Evolutionary conservation across 2,888 invertebrate genomes (phyloP).

Genomic region (Magallana nippona): DNA sequence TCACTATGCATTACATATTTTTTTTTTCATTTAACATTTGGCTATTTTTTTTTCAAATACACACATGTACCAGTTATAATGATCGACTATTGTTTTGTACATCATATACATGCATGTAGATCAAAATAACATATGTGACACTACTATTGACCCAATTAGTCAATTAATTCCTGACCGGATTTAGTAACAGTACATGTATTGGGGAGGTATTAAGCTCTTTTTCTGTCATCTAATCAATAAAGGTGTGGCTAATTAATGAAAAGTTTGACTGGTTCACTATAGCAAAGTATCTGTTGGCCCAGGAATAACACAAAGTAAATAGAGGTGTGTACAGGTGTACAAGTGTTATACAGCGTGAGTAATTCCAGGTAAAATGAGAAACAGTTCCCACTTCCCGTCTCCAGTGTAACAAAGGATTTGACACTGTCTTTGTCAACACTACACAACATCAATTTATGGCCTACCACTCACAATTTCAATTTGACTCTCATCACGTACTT

Average conservation of each 20-base stretch:
- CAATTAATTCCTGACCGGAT: too few species aligned
- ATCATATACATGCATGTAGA: too few species aligned
- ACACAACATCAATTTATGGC: background rate
- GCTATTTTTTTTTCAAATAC: too few species aligned
- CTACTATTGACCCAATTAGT: background rate
- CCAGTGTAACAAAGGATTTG: background rate
- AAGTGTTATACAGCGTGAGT: constrained; percentile 10
- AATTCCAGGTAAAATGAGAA: background rate
- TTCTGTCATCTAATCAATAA: constrained; percentile 9
- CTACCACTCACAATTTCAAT: background rate
- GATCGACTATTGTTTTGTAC: too few species aligned
- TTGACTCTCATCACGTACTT: background rate
- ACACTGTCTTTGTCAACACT: background rate
- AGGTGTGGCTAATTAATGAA: constrained; percentile 18
- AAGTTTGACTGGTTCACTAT: too few species aligned
- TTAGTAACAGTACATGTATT: too few species aligned
- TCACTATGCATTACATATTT: too few species aligned
- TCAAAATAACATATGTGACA: too few species aligned
- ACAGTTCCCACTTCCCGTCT: background rate
- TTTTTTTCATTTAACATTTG: too few species aligned
- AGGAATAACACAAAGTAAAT: too few species aligned
- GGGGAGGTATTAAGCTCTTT: background rate
- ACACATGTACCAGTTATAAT: too few species aligned
- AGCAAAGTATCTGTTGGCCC: too few species aligned
- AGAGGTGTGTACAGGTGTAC: background rate